Conservation (phyloP, 2,888 invertebrate genomes). For the Autographa pulchrina region DNA sequence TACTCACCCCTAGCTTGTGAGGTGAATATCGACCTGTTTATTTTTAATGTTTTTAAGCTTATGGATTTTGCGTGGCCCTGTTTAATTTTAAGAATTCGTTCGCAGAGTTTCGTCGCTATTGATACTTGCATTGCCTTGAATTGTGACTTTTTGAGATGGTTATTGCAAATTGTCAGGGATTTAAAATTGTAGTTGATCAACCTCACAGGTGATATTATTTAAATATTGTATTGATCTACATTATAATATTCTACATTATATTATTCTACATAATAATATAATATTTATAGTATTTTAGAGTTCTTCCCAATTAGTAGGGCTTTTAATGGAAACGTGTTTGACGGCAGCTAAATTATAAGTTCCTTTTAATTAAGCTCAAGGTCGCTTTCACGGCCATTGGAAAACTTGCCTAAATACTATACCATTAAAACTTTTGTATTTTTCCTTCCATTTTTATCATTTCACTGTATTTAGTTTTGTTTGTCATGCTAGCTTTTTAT, state of each 20-base stretch:
- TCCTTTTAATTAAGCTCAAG: not conserved
- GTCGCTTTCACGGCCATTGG: not conserved
- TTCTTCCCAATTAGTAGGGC: not conserved
- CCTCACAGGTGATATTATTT: no score
- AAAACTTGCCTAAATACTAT: not conserved
- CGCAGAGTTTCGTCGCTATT: no score
- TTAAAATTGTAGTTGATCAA: no score
- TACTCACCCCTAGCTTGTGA: conserved; percentile 19
- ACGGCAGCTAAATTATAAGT: not conserved
- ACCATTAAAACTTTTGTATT: not conserved
- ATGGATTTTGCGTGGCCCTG: not conserved
- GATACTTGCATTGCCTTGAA: no score
- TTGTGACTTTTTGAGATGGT: no score
- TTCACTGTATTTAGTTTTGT: not conserved
- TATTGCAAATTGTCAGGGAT: no score
- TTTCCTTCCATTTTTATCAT: not conserved
- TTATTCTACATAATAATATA: no score
- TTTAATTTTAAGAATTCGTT: not conserved
- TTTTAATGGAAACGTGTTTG: not conserved
- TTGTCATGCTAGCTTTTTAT: not conserved
- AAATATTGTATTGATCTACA: no score
- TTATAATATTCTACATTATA: no score
- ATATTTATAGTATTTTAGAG: no score
- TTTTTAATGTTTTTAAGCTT: conserved; percentile 22
- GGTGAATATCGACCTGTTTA: conserved; percentile 34